phyloP scores from a whole-genome alignment of 2,797 vertebrate species.

The Oryzias dopingdopingensis region DNA sequence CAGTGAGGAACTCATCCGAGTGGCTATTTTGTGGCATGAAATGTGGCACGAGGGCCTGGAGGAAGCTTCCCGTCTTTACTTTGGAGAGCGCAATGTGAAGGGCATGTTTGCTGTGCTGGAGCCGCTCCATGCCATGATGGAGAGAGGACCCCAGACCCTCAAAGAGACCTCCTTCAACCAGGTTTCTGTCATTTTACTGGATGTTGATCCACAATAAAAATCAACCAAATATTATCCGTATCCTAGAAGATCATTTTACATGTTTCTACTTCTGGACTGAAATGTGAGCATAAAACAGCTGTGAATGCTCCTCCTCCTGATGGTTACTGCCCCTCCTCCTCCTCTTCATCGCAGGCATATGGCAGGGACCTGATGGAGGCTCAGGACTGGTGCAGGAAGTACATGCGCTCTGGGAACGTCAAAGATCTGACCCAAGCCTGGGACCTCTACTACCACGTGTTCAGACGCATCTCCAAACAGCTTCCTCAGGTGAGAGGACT shows the following conservation, averaged over 20 bases:
- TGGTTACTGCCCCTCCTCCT: slow-evolving; percentile 7
- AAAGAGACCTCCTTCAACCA: slow-evolving; percentile 99
- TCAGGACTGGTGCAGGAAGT: slow-evolving; percentile 98
- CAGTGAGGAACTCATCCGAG: slow-evolving; percentile 96
- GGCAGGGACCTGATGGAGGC: slow-evolving; percentile 98
- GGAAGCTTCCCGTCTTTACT: slow-evolving; percentile 95
- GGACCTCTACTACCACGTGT: slow-evolving; percentile 99
- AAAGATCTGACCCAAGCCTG: slow-evolving; percentile 98
- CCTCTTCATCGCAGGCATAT: slow-evolving; percentile 81
- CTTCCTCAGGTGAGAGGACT: slow-evolving; percentile 86
- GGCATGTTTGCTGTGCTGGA: slow-evolving; percentile 99
- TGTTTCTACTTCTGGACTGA: slow-evolving; percentile 1
- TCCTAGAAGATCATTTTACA: neutral
- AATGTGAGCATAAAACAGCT: neutral
- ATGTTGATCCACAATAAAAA: too few species aligned
- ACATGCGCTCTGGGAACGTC: slow-evolving; percentile 98
- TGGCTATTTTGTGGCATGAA: slow-evolving; percentile 98
- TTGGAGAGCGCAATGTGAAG: slow-evolving; percentile 96
- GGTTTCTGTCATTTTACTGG: slow-evolving; percentile 66
- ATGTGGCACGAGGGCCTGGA: slow-evolving; percentile 99
- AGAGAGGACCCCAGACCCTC: slow-evolving; percentile 95
- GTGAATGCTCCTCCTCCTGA: neutral
- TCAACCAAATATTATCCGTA: too few species aligned
- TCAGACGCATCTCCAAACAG: slow-evolving; percentile 97
- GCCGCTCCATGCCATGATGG: slow-evolving; percentile 98